Evolutionary conservation across 2,113 vertebrate genomes (phyloP).

Genomic region (Erythrolamprus reginae): DNA sequence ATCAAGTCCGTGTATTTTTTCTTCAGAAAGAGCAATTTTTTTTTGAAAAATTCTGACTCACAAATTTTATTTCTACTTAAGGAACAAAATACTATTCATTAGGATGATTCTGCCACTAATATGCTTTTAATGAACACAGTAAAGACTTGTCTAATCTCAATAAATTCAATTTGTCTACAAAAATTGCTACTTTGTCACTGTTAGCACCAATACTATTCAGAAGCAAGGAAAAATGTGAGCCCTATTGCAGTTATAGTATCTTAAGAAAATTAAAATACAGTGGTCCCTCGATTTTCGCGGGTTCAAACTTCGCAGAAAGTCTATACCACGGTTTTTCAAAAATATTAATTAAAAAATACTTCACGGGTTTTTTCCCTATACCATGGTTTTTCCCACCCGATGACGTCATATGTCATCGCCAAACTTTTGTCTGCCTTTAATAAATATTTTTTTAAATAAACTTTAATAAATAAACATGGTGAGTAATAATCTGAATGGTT

Average conservation of each 20-base stretch:
- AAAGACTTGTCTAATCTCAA: slow-evolving; percentile 4
- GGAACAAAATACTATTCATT: slow-evolving; percentile 25
- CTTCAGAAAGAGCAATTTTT: slow-evolving; percentile 28
- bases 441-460: too few species aligned
- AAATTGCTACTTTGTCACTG: slow-evolving; percentile 13
- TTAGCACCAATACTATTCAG: not conserved
- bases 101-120: not conserved
- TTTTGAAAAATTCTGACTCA: accelerated
- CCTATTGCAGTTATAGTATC: slow-evolving; percentile 30
- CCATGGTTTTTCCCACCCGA: too few species aligned
- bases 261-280: slow-evolving; percentile 30
- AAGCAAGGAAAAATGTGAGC: slow-evolving; percentile 15
- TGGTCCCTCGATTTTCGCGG: too few species aligned
- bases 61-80: slow-evolving; percentile 10
- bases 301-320: too few species aligned
- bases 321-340: too few species aligned
- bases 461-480: too few species aligned
- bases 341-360: too few species aligned
- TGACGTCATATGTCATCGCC: too few species aligned
- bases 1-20: not conserved
- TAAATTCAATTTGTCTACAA: slow-evolving; percentile 16
- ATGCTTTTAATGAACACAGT: slow-evolving; percentile 30
- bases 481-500: too few species aligned
- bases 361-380: too few species aligned
- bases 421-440: too few species aligned